phyloP scores from a whole-genome alignment of 1,140 invertebrate species.

The Microvelia longipes region DNA sequence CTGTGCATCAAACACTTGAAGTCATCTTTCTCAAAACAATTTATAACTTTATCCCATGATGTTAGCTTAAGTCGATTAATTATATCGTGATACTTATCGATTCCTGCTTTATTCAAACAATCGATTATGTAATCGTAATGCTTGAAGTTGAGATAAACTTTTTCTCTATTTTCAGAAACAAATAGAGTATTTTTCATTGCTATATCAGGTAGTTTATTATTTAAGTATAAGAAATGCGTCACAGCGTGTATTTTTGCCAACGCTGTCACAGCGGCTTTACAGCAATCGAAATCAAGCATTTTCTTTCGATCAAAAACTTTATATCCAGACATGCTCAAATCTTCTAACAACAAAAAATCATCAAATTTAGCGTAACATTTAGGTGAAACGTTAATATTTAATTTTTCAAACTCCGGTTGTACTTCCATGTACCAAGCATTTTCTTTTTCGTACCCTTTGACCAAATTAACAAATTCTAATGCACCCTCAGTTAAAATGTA shows the following conservation, averaged over 20 bases:
- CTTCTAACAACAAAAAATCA: slow-evolving; percentile 18
- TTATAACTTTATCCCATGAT: neutral
- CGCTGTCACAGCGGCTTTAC: slow-evolving; percentile 15
- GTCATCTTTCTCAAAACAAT: neutral
- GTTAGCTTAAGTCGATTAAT: neutral
- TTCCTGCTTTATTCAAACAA: neutral
- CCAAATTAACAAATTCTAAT: neutral
- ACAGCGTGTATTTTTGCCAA: slow-evolving; percentile 22
- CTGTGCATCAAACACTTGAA: neutral
- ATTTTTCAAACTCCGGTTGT: slow-evolving; percentile 4
- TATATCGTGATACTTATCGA: neutral
- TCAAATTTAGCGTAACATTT: neutral
- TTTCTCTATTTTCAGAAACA: neutral
- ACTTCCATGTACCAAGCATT: slow-evolving; percentile 5
- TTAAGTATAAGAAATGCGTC: slow-evolving; percentile 13
- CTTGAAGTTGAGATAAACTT: neutral
- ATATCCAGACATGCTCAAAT: slow-evolving; percentile 18
- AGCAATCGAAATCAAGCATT: slow-evolving; percentile 19
- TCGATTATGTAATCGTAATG: neutral
- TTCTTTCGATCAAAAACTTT: slow-evolving; percentile 18
- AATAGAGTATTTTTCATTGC: slow-evolving; percentile 4
- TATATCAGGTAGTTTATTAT: slow-evolving; percentile 7
- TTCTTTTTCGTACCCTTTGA: slow-evolving; percentile 4
- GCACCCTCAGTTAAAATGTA: neutral
- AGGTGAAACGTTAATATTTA: neutral